These are phyloP conservation scores for Sphaerodactylus townsendi DNA, from an alignment of 2,113 vertebrate species.

Conservation along the genomic window DNA sequence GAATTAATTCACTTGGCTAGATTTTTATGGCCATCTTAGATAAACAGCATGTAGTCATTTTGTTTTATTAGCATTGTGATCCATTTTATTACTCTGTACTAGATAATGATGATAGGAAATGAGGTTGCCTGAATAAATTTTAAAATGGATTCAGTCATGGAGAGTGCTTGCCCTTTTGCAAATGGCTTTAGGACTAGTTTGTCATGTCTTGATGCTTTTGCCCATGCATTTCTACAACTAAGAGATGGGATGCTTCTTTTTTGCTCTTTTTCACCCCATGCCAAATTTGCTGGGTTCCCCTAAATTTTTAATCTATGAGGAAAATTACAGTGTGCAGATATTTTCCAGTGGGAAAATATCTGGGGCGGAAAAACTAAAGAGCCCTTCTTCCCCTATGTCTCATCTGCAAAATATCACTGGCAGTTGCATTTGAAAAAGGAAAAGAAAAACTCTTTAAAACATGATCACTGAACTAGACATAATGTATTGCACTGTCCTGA, in stretches of 20 bases:
- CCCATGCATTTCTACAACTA: background rate
- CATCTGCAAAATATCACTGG: too few relatives aligned
- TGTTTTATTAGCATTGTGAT: conserved; percentile 64
- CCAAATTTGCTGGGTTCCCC: too few relatives aligned
- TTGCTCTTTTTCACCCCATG: too few relatives aligned
- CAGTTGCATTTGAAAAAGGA: too few relatives aligned
- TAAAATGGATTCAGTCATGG: conserved; percentile 43
- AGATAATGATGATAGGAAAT: conserved; percentile 58
- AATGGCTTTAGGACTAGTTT: conserved; percentile 1
- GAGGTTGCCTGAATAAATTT: conserved; percentile 30
- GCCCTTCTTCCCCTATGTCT: too few relatives aligned
- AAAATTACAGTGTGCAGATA: too few relatives aligned
- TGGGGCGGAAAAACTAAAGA: too few relatives aligned
- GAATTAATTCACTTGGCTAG: conserved; percentile 49
- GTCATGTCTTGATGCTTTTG: conserved; percentile 17
- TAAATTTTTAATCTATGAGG: too few relatives aligned
- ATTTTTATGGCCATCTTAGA: conserved; percentile 55
- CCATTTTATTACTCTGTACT: conserved; percentile 48
- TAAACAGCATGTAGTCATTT: conserved; percentile 60
- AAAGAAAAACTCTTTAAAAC: too few relatives aligned
- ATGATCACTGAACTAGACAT: too few relatives aligned
- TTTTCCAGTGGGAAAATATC: too few relatives aligned
- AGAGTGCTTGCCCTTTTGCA: conserved; percentile 29
- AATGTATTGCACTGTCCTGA: background rate
- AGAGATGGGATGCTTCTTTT: background rate